Evolutionary conservation across 2,888 invertebrate genomes (phyloP).

Genomic region (Epistrophe eligans): DNA sequence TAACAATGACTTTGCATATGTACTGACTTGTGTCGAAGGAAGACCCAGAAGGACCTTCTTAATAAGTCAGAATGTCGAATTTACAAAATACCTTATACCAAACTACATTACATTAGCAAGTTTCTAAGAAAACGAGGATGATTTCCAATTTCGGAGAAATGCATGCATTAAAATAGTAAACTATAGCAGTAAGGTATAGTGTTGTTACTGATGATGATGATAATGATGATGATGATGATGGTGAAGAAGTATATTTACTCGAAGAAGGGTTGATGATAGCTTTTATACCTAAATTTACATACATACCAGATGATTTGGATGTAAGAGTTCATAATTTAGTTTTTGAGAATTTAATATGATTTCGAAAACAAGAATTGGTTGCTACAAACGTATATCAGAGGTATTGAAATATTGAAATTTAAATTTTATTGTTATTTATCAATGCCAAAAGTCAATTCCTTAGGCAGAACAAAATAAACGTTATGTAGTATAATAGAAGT

Average conservation of each 20-base stretch:
- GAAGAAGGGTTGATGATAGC: slow-evolving; percentile 15
- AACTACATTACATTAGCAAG: slow-evolving; percentile 7
- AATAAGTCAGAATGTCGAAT: slow-evolving; percentile 62
- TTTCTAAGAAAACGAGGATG: slow-evolving; percentile 16
- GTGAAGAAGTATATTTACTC: slow-evolving; percentile 46
- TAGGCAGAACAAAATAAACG: background rate
- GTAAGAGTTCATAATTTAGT: slow-evolving; percentile 6
- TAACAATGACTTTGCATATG: slow-evolving; percentile 30
- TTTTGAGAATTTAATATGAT: slow-evolving; percentile 20
- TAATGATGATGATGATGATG: slow-evolving; percentile 38
- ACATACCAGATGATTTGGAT: background rate
- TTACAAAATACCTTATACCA: slow-evolving; percentile 12
- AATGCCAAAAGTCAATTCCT: slow-evolving; percentile 4
- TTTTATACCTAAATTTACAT: background rate
- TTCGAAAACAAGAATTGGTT: slow-evolving; percentile 18
- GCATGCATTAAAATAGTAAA: slow-evolving; percentile 36
- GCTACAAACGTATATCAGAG: background rate
- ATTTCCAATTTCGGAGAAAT: background rate
- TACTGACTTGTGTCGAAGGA: slow-evolving; percentile 39
- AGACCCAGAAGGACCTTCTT: slow-evolving; percentile 38
- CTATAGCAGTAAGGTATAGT: background rate
- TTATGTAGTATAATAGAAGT: background rate
- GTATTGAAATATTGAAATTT: slow-evolving; percentile 15
- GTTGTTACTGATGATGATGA: slow-evolving; percentile 46
- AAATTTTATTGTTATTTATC: slow-evolving; percentile 27